Percentiles rank a stretch among this genome's conserved stretches.
Evolutionary conservation across 2,113 vertebrate genomes (phyloP).

Genomic region (Bos indicus): DNA sequence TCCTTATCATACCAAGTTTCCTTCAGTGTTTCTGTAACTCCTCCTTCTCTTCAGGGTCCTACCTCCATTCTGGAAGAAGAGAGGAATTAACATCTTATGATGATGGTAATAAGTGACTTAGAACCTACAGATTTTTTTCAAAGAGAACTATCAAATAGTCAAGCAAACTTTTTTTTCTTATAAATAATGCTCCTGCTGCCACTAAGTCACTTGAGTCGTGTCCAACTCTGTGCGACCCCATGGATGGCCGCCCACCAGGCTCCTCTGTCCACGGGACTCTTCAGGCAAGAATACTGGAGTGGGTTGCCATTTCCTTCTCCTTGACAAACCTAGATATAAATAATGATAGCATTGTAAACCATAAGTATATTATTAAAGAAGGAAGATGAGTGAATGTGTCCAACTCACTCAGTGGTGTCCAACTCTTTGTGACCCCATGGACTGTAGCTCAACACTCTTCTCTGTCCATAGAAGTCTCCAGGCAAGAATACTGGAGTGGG

Average conservation of each 20-base stretch:
- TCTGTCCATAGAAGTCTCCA: neutral
- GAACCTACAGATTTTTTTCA: neutral
- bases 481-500: neutral
- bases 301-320: neutral
- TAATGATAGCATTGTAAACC: neutral
- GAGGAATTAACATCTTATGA: neutral
- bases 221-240: neutral
- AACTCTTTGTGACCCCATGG: neutral
- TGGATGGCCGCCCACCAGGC: accelerated
- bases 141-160: neutral
- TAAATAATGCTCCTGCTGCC: neutral
- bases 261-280: neutral
- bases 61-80: neutral
- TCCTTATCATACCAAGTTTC: neutral
- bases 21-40: neutral
- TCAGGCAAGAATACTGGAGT: neutral
- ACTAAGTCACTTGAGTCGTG: neutral
- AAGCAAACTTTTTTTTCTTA: neutral
- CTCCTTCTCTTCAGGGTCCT: neutral
- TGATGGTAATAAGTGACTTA: neutral
- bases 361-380: neutral
- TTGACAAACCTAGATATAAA: neutral
- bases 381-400: neutral
- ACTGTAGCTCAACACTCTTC: neutral
- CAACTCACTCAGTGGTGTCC: neutral